phyloP scores from a whole-genome alignment of 2,888 invertebrate genomes.

The Choreutis nemorana region DNA sequence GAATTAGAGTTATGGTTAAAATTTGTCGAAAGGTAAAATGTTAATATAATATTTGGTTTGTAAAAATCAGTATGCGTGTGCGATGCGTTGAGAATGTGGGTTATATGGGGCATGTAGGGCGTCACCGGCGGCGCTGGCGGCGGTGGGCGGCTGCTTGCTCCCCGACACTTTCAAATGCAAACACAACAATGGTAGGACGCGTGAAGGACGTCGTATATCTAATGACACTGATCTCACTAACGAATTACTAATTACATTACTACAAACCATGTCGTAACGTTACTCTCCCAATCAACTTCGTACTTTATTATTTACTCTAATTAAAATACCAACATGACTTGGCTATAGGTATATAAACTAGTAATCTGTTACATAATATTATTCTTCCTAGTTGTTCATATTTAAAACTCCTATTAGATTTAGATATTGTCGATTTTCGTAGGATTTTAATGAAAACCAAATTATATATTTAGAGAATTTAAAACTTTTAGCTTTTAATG shows the following conservation, averaged over 20 bases:
- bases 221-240: conserved; percentile 53
- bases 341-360: too few species aligned
- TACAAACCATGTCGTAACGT: too few species aligned
- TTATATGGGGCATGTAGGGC: too few species aligned
- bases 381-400: conserved; percentile 62
- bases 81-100: conserved; percentile 1
- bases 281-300: too few species aligned
- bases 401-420: conserved; percentile 64
- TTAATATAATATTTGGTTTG: conserved; percentile 8
- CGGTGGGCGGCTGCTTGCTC: conserved; percentile 42
- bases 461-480: conserved; percentile 65
- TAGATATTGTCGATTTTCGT: conserved; percentile 60
- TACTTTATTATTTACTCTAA: too few species aligned
- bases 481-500: conserved; percentile 59
- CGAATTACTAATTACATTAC: too few species aligned
- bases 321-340: too few species aligned
- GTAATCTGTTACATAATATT: conserved; percentile 64
- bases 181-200: conserved; percentile 63
- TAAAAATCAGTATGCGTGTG: conserved; percentile 10
- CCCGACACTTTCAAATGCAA: conserved; percentile 57
- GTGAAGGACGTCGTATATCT: conserved; percentile 63
- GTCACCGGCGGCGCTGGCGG: conserved; percentile 8
- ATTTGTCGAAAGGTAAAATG: conserved; percentile 10
- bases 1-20: conserved; percentile 10
- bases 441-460: conserved; percentile 64